A percentile compares a stretch with the other conserved stretches of the same genome.
Evolutionary conservation across 1,140 invertebrate species (phyloP).

Genomic region (Caenorhabditis remanei): DNA sequence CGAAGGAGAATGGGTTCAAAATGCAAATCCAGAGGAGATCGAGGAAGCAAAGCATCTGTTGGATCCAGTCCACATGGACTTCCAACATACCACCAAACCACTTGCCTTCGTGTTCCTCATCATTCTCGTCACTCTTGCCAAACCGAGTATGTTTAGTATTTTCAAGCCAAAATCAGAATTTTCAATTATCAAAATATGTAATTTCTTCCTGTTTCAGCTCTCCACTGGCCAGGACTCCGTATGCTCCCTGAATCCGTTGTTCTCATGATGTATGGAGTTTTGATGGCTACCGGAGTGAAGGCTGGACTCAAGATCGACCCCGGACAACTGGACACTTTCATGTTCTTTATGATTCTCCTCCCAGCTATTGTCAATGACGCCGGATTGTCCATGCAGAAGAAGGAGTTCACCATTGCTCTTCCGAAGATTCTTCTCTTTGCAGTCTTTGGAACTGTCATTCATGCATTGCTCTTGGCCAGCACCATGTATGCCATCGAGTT

Average conservation of each 20-base stretch:
- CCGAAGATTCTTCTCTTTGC: conserved; percentile 91
- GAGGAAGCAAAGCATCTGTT: conserved; percentile 40
- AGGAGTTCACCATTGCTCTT: conserved; percentile 96
- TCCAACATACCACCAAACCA: conserved; percentile 36
- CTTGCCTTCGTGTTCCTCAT: conserved; percentile 15
- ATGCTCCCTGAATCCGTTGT: conserved; percentile 38
- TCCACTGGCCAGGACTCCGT: conserved; percentile 17
- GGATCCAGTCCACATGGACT: conserved; percentile 30
- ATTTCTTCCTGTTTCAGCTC: conserved; percentile 15
- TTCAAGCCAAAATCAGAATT: too few relatives aligned
- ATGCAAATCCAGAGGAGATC: conserved; percentile 19
- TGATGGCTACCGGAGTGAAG: conserved; percentile 27
- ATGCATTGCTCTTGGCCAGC: conserved; percentile 7
- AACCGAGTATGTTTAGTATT: conserved; percentile 48
- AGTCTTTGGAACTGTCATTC: conserved; percentile 86
- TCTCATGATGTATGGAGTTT: conserved; percentile 31
- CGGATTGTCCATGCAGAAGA: conserved; percentile 83
- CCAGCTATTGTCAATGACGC: conserved; percentile 99
- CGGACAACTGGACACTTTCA: conserved; percentile 52
- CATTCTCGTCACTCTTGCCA: conserved; percentile 39
- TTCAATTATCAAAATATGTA: not conserved
- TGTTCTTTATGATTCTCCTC: conserved; percentile 93
- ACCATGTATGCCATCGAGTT: not conserved
- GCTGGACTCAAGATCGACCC: conserved; percentile 4
- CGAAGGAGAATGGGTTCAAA: conserved; percentile 44